Conservation (phyloP, 2,888 invertebrate genomes). For the Slavum lentiscoides region DNA sequence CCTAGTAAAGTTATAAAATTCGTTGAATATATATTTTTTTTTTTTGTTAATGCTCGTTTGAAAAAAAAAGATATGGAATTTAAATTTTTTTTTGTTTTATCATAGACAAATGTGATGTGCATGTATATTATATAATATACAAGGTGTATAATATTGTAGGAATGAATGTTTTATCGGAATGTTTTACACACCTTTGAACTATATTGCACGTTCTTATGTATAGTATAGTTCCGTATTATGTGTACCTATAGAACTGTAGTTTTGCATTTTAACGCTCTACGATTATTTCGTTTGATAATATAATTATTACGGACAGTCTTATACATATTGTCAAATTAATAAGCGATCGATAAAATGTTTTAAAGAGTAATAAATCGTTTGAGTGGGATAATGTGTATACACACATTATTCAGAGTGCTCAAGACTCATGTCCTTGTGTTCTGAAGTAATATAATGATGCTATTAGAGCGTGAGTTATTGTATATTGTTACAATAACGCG, state of each 20-base stretch:
- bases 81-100: constrained; percentile 21
- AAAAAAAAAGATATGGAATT: constrained; percentile 18
- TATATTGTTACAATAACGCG: constrained; percentile 24
- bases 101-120: constrained; percentile 6
- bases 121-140: neutral
- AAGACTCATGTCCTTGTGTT: constrained; percentile 5
- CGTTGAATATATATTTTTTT: neutral
- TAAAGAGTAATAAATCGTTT: constrained; percentile 17
- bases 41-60: constrained; percentile 1
- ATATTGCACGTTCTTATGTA: neutral
- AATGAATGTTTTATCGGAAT: constrained; percentile 36
- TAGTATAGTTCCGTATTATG: neutral
- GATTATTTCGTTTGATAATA: constrained; percentile 6
- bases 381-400: constrained; percentile 14
- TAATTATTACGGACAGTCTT: neutral
- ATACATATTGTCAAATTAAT: neutral
- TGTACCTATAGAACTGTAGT: neutral
- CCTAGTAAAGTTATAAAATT: constrained; percentile 19
- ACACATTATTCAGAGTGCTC: constrained; percentile 11
- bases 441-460: constrained; percentile 23
- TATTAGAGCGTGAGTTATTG: constrained; percentile 19
- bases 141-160: neutral
- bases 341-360: constrained; percentile 28
- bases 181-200: constrained; percentile 36
- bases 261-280: neutral